Evolutionary conservation across 2,113 vertebrate species (phyloP), one percentile per base, ranked within the genome.

Genomic region (Odobenus rosmarus): DNA sequence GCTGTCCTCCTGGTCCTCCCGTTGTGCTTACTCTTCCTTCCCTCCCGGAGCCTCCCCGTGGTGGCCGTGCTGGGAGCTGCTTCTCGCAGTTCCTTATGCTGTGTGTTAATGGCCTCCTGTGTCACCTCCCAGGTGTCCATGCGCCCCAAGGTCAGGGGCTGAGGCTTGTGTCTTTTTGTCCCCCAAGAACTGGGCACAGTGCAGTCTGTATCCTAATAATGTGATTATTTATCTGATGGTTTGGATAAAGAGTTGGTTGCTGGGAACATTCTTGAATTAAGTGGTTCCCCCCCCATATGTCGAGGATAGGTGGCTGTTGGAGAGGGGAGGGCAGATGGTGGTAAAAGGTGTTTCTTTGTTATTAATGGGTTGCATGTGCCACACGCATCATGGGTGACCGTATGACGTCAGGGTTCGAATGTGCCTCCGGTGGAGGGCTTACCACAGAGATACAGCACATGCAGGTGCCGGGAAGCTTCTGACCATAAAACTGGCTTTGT

Each of bases 401-500:
- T 13, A 5, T 3, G 4, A 36, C 23, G 71, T 7, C 39, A 1
- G 72, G 71, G 33, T 33, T 36, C 42, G 3, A 2, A 14, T 15
- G 76, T 53, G 24, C 62, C 79, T 51, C 28, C 1, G 26, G 59
- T 1, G 36, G 33, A 31, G 71, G 3, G 36, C 36, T n/a, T 7
- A 6, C 28, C 15, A 24, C 5, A 2, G 21, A 49, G 21, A 18
- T 24, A 6, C 5, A 9, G 10, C 0, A 12, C 28, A 7, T 9
- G 28, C 39, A 6, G 23, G 55, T n/a, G 31, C 76, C 19, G 5
- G 49, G n/a, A 42, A 19, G 18, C 49, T 49, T 53, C 62, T 39
- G 26, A 71, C 26, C 36, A 59, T 49, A 16, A 51, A 84, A 64
- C 46, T 19, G 24, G 10, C 67, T 89, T 74, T 74, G 72, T 14